Percentiles rank a stretch among this genome's conserved stretches.
Conservation (phyloP, 2,888 invertebrate species). For the Netelia melanura region DNA sequence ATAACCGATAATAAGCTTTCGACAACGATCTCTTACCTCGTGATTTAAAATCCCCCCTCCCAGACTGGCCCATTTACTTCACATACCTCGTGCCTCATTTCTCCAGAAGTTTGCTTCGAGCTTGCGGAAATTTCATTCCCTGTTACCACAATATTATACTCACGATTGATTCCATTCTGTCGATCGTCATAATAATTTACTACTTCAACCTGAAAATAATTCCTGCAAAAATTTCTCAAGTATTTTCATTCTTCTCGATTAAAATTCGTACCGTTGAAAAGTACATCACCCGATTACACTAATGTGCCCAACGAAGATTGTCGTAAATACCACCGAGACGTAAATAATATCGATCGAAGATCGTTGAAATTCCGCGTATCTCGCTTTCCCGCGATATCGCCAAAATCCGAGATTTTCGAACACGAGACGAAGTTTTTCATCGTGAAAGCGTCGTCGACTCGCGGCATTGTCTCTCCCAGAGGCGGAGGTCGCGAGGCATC, state of each 20-base stretch:
- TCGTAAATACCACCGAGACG: not conserved
- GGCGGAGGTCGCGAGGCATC: constrained; percentile 42
- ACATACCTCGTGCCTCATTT: not conserved
- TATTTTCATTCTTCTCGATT: too few species aligned
- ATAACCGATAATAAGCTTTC: constrained; percentile 59
- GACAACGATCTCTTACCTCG: constrained; percentile 44
- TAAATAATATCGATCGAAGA: constrained; percentile 45
- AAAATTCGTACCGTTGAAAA: too few species aligned
- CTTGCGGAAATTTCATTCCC: not conserved
- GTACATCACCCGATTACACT: too few species aligned
- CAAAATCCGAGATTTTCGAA: not conserved
- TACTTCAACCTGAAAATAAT: too few species aligned
- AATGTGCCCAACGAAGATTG: too few species aligned
- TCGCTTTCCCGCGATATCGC: constrained; percentile 1
- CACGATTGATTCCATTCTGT: constrained; percentile 6
- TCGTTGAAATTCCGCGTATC: constrained; percentile 24
- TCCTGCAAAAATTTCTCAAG: too few species aligned
- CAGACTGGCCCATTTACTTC: not conserved
- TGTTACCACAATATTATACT: not conserved
- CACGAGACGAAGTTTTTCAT: constrained; percentile 64
- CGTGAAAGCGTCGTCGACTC: constrained; percentile 16
- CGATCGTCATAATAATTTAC: constrained; percentile 17
- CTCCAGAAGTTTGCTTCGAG: constrained; percentile 11
- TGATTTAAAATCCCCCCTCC: not conserved
- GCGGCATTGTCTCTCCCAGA: constrained; percentile 58